Evolutionary conservation across 1,140 invertebrate species (phyloP).

Genomic region (Eupeodes corollae): DNA sequence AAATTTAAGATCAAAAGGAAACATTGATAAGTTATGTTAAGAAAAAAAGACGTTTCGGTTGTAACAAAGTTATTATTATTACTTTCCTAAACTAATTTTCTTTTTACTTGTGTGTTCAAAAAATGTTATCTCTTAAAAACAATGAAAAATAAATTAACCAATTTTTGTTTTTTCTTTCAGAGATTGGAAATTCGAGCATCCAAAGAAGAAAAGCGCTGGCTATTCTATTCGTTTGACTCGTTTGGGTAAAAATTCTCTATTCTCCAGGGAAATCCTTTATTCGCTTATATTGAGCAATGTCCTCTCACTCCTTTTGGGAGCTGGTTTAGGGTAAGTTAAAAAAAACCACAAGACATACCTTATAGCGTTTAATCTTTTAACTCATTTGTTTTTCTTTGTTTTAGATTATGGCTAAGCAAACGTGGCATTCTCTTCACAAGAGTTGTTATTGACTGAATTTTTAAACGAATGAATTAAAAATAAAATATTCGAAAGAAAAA

Average conservation of each 20-base stretch:
- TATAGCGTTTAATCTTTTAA: constrained; percentile 8
- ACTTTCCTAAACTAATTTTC: no score
- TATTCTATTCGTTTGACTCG: constrained; percentile 68
- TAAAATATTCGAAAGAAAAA: constrained; percentile 3
- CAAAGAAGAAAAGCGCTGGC: constrained; percentile 42
- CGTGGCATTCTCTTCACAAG: constrained; percentile 51
- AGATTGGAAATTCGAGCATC: constrained; percentile 72
- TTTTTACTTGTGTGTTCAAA: no score
- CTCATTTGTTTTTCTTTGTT: constrained; percentile 16
- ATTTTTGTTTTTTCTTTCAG: constrained; percentile 39
- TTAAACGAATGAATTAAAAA: background rate
- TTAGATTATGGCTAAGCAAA: constrained; percentile 56
- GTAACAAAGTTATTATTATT: no score
- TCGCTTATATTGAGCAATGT: constrained; percentile 83
- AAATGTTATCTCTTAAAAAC: no score
- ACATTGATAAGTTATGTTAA: no score
- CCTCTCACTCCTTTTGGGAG: constrained; percentile 75
- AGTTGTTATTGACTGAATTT: constrained; percentile 46
- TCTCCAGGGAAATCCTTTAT: constrained; percentile 80
- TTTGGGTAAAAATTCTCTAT: constrained; percentile 65
- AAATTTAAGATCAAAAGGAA: no score
- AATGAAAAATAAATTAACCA: no score
- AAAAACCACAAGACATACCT: constrained; percentile 1
- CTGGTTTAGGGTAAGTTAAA: constrained; percentile 69
- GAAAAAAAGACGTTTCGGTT: no score